Conservation (phyloP, 2,113 vertebrate genomes). For the Shinisaurus crocodilurus region DNA sequence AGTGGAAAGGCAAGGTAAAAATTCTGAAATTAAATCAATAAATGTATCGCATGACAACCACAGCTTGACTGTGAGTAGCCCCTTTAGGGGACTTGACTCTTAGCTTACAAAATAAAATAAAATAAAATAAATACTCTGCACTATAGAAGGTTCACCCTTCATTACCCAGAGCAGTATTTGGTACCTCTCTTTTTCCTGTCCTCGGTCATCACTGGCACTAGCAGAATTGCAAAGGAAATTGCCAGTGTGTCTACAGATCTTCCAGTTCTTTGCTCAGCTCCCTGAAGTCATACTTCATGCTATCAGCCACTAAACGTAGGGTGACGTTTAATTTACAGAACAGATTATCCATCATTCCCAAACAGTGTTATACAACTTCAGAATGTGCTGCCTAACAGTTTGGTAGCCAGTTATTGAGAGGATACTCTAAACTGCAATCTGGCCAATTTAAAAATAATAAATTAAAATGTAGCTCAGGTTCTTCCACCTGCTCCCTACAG, state of each 20-base stretch:
- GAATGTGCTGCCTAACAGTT: constrained; percentile 29
- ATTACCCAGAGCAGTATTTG: constrained; percentile 21
- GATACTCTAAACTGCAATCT: constrained; percentile 37
- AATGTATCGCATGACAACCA: background rate
- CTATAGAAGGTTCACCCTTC: constrained; percentile 36
- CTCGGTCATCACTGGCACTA: background rate
- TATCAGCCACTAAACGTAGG: constrained; percentile 63
- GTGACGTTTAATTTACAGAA: constrained; percentile 73
- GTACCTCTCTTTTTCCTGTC: constrained; percentile 3
- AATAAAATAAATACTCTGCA: background rate
- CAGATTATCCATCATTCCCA: constrained; percentile 54
- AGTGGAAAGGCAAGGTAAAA: background rate
- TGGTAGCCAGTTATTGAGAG: constrained; percentile 40
- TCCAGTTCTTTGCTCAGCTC: constrained; percentile 39
- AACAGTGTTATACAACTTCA: constrained; percentile 26
- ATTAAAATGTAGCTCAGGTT: constrained; percentile 63
- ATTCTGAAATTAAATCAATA: background rate
- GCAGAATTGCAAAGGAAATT: constrained; percentile 43
- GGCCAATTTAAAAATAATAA: constrained; percentile 53
- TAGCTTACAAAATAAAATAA: background rate
- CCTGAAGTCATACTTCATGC: constrained; percentile 66
- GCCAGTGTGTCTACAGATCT: constrained; percentile 40
- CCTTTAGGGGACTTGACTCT: background rate
- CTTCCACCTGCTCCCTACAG: constrained; percentile 61
- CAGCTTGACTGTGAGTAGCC: background rate